phyloP scores from a whole-genome alignment of 2,888 invertebrate species.

The Hetaerina titia region DNA sequence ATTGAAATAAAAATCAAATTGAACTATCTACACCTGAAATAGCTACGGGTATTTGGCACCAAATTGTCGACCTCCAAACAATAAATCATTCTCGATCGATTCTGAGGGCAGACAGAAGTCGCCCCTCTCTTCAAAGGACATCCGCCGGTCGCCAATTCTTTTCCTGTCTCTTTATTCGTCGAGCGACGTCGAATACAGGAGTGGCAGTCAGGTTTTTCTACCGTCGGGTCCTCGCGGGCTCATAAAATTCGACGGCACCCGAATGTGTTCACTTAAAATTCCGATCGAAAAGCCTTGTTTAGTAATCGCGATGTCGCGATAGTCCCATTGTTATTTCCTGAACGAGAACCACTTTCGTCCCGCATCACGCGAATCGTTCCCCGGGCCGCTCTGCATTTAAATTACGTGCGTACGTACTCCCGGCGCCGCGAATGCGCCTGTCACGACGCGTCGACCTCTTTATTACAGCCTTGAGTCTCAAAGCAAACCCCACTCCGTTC shows the following conservation, averaged over 20 bases:
- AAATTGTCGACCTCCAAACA: not conserved
- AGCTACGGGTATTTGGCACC: not conserved
- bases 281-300: constrained; percentile 19
- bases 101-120: not conserved
- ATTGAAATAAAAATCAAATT: not conserved
- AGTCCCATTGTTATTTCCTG: not conserved
- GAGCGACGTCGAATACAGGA: not conserved
- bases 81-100: not conserved
- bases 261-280: not conserved
- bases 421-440: not conserved
- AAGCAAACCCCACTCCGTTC: not conserved
- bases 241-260: not conserved
- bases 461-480: not conserved
- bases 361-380: not conserved
- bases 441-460: constrained; percentile 14
- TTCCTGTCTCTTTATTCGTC: not conserved
- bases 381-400: not conserved
- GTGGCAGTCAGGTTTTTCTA: not conserved
- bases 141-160: not conserved
- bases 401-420: not conserved
- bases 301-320: constrained; percentile 27
- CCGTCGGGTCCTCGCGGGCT: not conserved
- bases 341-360: not conserved
- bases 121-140: not conserved
- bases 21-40: not conserved